Percentiles rank a stretch among this genome's conserved stretches.
Evolutionary conservation across 2,113 vertebrate species (phyloP).

Genomic region (Indicator indicator): DNA sequence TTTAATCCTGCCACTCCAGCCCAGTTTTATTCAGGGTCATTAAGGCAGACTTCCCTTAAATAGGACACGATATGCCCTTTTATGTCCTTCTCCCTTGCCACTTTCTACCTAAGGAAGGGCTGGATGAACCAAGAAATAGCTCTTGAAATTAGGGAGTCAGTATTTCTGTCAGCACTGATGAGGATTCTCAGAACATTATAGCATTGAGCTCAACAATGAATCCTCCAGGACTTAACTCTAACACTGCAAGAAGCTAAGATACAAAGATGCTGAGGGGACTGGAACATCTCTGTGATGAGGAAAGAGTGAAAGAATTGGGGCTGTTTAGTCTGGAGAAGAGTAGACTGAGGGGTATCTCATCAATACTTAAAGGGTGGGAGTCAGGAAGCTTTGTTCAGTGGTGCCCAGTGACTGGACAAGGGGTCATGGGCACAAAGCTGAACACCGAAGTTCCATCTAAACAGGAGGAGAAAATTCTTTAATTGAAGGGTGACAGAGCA

Average conservation of each 20-base stretch:
- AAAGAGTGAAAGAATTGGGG: no score
- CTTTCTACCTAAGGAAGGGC: not conserved
- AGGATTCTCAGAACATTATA: not conserved
- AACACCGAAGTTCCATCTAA: no score
- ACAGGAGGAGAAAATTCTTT: no score
- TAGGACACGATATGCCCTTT: not conserved
- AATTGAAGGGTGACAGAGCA: no score
- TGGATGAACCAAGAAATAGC: not conserved
- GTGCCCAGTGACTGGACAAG: no score
- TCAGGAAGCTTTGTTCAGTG: no score
- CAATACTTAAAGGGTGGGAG: no score
- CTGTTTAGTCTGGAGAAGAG: no score
- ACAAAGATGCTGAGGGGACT: no score
- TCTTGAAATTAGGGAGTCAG: not conserved
- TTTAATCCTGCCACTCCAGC: not conserved
- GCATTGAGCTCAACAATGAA: not conserved
- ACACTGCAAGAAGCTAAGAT: not conserved
- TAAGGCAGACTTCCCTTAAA: constrained; percentile 3
- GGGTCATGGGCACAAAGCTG: no score
- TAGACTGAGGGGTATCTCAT: no score
- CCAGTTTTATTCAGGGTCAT: not conserved
- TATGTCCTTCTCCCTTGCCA: not conserved
- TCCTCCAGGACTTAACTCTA: not conserved
- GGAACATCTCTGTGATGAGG: no score
- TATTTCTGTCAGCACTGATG: rapidly evolving